Evolutionary conservation across 2,113 vertebrate genomes (phyloP), one percentile per base, ranked within the genome.

Genomic region (Aptenodytes forsteri): DNA sequence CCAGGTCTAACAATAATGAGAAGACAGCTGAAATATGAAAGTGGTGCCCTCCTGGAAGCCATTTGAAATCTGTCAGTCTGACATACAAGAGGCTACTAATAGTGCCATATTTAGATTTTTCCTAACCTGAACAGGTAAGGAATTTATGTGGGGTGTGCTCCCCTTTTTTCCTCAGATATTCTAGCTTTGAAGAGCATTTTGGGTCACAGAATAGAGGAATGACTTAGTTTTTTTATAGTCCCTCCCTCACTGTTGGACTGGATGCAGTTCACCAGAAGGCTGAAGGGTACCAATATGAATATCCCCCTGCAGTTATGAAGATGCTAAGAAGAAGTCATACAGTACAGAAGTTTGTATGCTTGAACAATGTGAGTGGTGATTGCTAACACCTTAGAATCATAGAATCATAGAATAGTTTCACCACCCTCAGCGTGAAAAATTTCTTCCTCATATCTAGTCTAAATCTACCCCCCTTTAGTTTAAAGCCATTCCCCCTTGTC

Each of bases 11-110:
- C 47, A 83, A 50, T 56, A 73, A 85, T 29, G 73, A 94, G 46
- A 94, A 90, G 87, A 84, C 59, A 92, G 50, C 42, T 93, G 86
- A 89, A 94, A 87, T 89, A 54, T 42, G 42, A 78, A 95, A 75
- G 54, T 18, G 22, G 38, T 55, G 26, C 23, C 66, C 34, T 87
- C 20, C 59, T 86, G 77, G 69, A 93, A 87, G 76, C 44, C 8
- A 8, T 67, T 89, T 83, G 65, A 95, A 73, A 94, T 75, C 54
- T 84, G 56, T 36, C 81, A 78, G 23, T 83, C 49, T 76, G 50
- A 78, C 55, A 81, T 23, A 75, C 52, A 87, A 67, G 26, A 67
- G 26, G 16, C 52, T 87, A 50, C 36, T 88, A 78, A n/a, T 42
- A 83, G 47, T 42, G 32, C 30, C 32, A 11, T 72, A 40, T 90